A percentile compares a stretch with the other conserved stretches of the same genome.
phyloP scores from a whole-genome alignment of 53 echinoderm and acorn worm genomes.

The Temnopleurus reevesii region DNA sequence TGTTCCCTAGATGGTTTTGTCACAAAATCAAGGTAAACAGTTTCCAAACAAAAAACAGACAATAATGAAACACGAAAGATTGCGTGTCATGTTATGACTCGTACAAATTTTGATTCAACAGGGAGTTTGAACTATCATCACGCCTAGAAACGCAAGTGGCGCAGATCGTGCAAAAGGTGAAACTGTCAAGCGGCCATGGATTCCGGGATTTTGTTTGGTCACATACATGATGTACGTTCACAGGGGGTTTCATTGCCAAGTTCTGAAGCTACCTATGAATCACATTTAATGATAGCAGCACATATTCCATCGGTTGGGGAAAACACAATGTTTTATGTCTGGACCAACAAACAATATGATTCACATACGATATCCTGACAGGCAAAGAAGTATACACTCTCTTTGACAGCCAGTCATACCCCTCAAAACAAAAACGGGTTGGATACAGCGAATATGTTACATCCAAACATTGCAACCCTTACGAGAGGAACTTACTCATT shows the following conservation, averaged over 20 bases:
- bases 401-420: neutral
- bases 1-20: neutral
- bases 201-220: neutral
- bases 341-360: neutral
- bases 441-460: neutral
- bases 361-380: neutral
- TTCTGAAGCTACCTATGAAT: neutral
- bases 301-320: neutral
- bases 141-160: neutral
- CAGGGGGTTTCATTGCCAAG: slow-evolving; percentile 15
- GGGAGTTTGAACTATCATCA: neutral
- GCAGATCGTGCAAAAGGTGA: neutral
- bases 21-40: neutral
- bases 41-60: neutral
- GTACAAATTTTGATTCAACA: neutral
- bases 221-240: too few species aligned
- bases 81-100: neutral
- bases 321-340: slow-evolving; percentile 18
- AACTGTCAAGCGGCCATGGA: neutral
- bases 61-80: neutral
- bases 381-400: neutral
- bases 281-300: neutral
- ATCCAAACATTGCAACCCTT: neutral
- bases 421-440: neutral
- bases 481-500: slow-evolving; percentile 22